Base-by-base conservation (phyloP, 2,113 vertebrate genomes). In the Phoenicopterus ruber region DNA sequence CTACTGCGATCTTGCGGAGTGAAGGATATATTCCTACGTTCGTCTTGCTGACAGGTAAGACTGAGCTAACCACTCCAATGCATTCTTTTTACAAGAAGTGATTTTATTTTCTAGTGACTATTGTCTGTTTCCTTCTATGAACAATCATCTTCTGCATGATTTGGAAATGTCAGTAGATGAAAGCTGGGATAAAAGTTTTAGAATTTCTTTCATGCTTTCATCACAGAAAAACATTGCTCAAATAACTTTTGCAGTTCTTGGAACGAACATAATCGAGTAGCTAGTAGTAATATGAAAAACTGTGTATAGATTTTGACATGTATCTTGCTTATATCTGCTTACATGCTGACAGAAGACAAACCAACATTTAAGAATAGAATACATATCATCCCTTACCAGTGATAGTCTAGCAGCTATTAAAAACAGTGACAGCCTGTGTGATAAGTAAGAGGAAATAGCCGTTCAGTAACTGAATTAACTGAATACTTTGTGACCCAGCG, bases 21-120 rank as follows among this genome's bases (percentile, higher is more conserved):
- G 59, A 83, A 97, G 97, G 93, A 97, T 87, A 72, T 73, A 82
- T 63, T 92, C 71, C 76, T 58, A 72, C 70, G 22, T 85, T 71
- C 3, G 52, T 96, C 73, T 70, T 82, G 91, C 91, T 82, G 59
- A 86, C 98, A 98, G 98, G 98, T 98, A 98, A 98, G 98, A 93
- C 29, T 59, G 73, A 96, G 46, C 87, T 86, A 81, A 86, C 52
- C 26, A 42, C 34, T 61, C 50, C 1, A 9, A 16, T 28, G 4
- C 13, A 40, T 65, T 59, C 8, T 72, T 90, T 86, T 44, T 5
- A 29, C 22, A 58, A 80, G 6, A 69, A 72, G 11, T 7, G 6
- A 10, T 34, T 49, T 63, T 79, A 7, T 57, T 91, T 72, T 31
- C 26, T 69, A 67, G 38, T 82, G 10, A 67, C 58, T 85, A 2